These are phyloP conservation scores for Drosophila baimaii DNA, from an alignment of 1,140 invertebrate species.

Conservation along the genomic window DNA sequence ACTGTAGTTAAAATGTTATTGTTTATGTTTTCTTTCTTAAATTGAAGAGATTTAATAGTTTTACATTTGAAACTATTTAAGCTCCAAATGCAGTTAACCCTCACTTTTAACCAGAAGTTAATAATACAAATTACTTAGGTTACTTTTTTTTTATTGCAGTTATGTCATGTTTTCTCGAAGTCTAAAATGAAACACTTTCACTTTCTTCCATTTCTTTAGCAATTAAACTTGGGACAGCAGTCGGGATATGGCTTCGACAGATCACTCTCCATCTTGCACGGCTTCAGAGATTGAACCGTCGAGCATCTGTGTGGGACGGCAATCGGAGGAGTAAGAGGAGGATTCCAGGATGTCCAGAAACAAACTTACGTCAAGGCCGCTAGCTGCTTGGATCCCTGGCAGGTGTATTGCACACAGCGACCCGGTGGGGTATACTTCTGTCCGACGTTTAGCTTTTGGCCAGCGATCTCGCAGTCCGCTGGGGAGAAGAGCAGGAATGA, in stretches of 20 bases:
- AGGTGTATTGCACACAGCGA: conserved; percentile 39
- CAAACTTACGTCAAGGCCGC: conserved; percentile 26
- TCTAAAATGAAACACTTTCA: neutral
- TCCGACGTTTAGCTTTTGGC: conserved; percentile 31
- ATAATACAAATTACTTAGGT: too few relatives aligned
- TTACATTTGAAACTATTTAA: too few relatives aligned
- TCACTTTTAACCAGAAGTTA: neutral
- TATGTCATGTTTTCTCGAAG: neutral
- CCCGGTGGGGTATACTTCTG: conserved; percentile 35
- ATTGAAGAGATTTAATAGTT: too few relatives aligned
- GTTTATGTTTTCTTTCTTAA: too few relatives aligned
- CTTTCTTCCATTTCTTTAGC: neutral
- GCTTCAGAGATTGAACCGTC: neutral
- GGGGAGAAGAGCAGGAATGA: neutral
- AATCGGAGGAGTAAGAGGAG: neutral
- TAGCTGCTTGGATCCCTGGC: neutral
- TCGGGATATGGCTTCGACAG: conserved; percentile 51
- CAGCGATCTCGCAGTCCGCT: conserved; percentile 41
- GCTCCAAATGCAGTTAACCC: too few relatives aligned
- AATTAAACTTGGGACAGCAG: conserved; percentile 59
- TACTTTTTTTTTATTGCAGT: conserved; percentile 1
- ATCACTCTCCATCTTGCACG: conserved; percentile 52
- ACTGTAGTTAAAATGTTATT: too few relatives aligned
- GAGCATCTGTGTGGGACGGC: conserved; percentile 37
- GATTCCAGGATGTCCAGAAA: too few relatives aligned